phyloP scores from a whole-genome alignment of 1,140 invertebrate genomes.

The Caerostris extrusa region DNA sequence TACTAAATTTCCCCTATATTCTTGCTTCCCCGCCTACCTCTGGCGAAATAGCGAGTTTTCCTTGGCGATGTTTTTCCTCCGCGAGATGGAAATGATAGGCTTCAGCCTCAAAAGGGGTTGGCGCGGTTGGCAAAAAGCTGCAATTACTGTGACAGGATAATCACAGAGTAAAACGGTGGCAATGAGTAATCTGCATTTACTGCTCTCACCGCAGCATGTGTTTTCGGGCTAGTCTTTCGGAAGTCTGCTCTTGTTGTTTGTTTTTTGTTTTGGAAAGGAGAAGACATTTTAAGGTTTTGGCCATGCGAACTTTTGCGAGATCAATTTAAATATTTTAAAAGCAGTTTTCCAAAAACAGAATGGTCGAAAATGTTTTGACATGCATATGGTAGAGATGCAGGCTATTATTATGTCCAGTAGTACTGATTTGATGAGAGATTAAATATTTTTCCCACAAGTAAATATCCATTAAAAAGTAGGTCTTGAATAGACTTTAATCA shows the following conservation, averaged over 20 bases:
- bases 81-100: not conserved
- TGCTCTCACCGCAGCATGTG: conserved; percentile 26
- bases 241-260: not conserved
- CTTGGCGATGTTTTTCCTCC: conserved; percentile 24
- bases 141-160: conserved; percentile 62
- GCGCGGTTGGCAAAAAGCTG: conserved; percentile 37
- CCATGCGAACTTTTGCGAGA: not conserved
- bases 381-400: not conserved
- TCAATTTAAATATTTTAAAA: conserved; percentile 3
- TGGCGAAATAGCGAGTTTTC: not conserved
- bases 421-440: not conserved
- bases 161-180: conserved; percentile 49
- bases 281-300: not conserved
- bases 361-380: not conserved
- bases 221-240: not conserved
- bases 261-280: not conserved
- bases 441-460: too few species aligned
- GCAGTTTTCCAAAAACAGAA: not conserved
- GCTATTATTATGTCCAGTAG: not conserved
- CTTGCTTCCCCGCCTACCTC: not conserved
- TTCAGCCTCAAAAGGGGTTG: conserved; percentile 45
- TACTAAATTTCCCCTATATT: conserved; percentile 29
- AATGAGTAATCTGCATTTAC: conserved; percentile 39
- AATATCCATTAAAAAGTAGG: not conserved
- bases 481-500: not conserved